Evolutionary conservation across 35 echinoderm and acorn worm genomes (phyloP), one percentile per base, ranked within the genome.

Genomic region (Chiridota heheva): DNA sequence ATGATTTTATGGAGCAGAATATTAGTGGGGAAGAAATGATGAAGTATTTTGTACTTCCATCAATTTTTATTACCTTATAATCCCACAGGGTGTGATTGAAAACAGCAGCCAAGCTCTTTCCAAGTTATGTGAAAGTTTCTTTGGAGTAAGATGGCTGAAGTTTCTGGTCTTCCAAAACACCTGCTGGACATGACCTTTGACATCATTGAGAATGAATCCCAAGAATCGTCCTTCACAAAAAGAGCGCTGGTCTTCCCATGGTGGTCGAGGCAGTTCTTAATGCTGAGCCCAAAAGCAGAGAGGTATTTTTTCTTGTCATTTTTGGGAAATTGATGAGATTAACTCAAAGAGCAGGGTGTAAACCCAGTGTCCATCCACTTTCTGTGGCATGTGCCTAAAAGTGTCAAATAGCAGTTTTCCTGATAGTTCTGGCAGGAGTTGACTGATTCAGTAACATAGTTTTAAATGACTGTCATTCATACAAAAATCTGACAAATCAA

Each of bases 231-330:
- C n/a, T 81, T 88, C 72, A 92, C 88, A 98, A 91, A 53, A 92
- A 81, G 74, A 92, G 95, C 82, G 95, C 95, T 41, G 95, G 95
- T 39, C 63, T 92, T 4, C 88, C 95, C 16, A 75, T 87, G 37
- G 5, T 98, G 55, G 67, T 98, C 44, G 95, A 98, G 63, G 87
- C 95, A 28, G 76, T 98, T 18, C 60, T 91, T 31, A 72, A 72
- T 16, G 81, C 89, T 69, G 95, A 98, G 69, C 95, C 89, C 30
- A 87, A 55, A 48, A 67, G 81, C 17, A 87, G 89, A 49, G 89
- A 98, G 95, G 95, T 98, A 34, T 66, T 62, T 60, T 18, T 17
- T n/a, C 8, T 70, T 56, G 51, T 16, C 16, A 16, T 56, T n/a
- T n/a, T n/a, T n/a, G n/a, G n/a, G n/a, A n/a, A n/a, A n/a, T n/a